Conservation (phyloP, 2,888 invertebrate genomes). For the Sarcophaga subvicina region DNA sequence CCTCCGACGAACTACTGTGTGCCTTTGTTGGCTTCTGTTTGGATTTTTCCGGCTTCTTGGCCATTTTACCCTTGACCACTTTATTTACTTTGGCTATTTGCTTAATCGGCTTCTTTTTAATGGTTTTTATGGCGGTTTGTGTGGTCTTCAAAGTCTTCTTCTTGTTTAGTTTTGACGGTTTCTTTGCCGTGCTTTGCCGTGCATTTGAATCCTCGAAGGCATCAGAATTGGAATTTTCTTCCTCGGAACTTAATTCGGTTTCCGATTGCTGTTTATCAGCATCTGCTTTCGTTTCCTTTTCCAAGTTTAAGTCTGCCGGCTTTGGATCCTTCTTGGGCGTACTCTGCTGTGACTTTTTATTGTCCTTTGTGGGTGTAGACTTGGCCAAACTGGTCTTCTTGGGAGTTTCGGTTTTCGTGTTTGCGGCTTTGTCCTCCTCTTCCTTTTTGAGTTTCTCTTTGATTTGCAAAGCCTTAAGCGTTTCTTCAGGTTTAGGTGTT, state of each 20-base stretch:
- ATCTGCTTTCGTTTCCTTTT: not conserved
- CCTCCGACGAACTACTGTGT: conserved; percentile 69
- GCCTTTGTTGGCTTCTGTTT: conserved; percentile 20
- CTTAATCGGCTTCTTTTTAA: conserved; percentile 62
- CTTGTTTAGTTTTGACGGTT: conserved; percentile 45
- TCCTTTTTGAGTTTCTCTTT: conserved; percentile 33
- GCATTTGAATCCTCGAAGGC: conserved; percentile 3
- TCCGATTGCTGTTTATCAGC: conserved; percentile 7
- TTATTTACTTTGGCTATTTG: conserved; percentile 65
- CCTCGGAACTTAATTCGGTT: conserved; percentile 41
- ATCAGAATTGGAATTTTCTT: conserved; percentile 49
- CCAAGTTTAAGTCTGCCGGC: not conserved
- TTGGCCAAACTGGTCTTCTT: not conserved
- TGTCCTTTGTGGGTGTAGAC: not conserved
- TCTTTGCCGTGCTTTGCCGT: conserved; percentile 15
- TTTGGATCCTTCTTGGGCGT: conserved; percentile 28
- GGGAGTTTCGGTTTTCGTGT: not conserved
- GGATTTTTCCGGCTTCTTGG: conserved; percentile 52
- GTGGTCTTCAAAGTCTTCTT: conserved; percentile 24
- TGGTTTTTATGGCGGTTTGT: conserved; percentile 51
- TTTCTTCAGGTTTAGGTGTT: conserved; percentile 14
- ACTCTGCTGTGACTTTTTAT: not conserved
- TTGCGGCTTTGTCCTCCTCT: conserved; percentile 9
- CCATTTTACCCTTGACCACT: conserved; percentile 59
- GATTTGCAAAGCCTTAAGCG: conserved; percentile 27